Evolutionary conservation across 2,888 invertebrate genomes (phyloP), one percentile per base, ranked within the genome.

Genomic region (Chironomus riparius): DNA sequence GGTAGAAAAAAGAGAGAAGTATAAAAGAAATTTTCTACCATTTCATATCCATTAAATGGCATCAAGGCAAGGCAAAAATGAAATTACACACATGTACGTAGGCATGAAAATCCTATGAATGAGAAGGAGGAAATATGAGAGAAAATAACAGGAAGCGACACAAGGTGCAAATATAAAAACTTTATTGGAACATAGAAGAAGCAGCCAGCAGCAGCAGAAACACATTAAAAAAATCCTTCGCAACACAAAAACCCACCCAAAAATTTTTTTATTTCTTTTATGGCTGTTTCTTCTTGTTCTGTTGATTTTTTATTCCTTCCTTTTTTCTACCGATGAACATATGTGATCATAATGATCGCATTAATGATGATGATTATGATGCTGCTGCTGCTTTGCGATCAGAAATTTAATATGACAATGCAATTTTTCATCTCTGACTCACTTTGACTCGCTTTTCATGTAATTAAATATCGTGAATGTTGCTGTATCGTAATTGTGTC

Each of bases 121-220:
- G 70, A 48, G 70, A 47, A 12, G 21, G 70, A 65, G 65, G 21
- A 24, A 47, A 15, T 24, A 68, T 28, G 24, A 24, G 28, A 68
- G 71, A 71, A 72, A 24, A 61, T 61, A 72, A 56, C 61, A 61
- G 72, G 61, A 72, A 61, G 61, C n/a, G 68, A 68, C 72, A 72
- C 72, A 72, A 72, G 72, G 72, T 72, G 72, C 72, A 72, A 72
- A 68, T 65, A 68, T 47, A 38, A 28, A 68, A 68, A 72, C 72
- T 62, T 62, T 62, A 72, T 70, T 71, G 71, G 50, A 71, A 50
- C 56, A 56, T 56, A 18, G 56, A 56, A 56, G 56, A 56, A 56
- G 56, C 15, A 56, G 56, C 56, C 28, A 56, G 56, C 56, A 56
- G 56, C 56, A 56, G 70, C 21, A 70, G 28, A 38, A 18, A 68